These are phyloP conservation scores for Pygmarrhopalites habei DNA, from an alignment of 1,140 invertebrate species.

Conservation along the genomic window DNA sequence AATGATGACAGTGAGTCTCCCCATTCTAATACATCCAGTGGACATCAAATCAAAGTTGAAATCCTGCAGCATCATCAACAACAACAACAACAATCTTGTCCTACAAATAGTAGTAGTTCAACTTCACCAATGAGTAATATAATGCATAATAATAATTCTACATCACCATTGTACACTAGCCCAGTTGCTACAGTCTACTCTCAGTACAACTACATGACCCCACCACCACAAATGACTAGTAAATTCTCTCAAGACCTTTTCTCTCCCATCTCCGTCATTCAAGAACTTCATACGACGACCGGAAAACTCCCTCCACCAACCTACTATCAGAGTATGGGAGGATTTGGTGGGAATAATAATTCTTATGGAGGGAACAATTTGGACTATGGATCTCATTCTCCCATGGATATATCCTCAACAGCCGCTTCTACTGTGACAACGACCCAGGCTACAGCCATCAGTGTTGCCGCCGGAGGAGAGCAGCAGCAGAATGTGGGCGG, in stretches of 20 bases:
- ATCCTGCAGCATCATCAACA: not conserved
- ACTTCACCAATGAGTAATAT: no score
- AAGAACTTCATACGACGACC: not conserved
- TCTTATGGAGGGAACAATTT: no score
- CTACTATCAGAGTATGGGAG: constrained; percentile 21
- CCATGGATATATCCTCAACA: no score
- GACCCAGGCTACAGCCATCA: no score
- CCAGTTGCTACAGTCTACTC: not conserved
- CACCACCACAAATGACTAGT: not conserved
- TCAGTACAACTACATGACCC: constrained; percentile 1
- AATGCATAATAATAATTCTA: no score
- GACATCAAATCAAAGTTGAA: not conserved
- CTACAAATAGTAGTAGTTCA: no score
- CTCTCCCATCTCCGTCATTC: not conserved
- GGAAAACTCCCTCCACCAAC: no score
- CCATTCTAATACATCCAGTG: not conserved
- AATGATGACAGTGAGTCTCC: constrained; percentile 13
- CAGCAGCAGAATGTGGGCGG: no score
- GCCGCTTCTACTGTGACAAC: no score
- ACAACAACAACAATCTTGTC: not conserved
- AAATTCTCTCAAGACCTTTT: not conserved
- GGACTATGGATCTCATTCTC: no score
- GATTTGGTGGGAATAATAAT: not conserved
- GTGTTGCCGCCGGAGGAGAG: no score
- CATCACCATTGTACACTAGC: not conserved